Evolutionary conservation across 35 echinoderm and acorn worm species (phyloP).

Genomic region (Ptychodera flava): DNA sequence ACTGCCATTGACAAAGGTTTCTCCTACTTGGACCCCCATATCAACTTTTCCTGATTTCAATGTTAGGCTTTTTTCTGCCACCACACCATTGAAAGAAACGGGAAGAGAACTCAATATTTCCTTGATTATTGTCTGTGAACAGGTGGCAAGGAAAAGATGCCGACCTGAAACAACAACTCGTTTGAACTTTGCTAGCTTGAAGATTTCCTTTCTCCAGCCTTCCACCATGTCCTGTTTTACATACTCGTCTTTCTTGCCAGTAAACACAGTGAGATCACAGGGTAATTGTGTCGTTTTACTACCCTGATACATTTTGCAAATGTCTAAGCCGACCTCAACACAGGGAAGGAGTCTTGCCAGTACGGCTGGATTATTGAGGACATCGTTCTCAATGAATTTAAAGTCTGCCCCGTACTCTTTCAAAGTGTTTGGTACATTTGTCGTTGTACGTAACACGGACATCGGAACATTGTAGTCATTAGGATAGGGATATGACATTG

Average conservation of each 20-base stretch:
- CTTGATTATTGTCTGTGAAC: background rate
- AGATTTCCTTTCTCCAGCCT: slow-evolving; percentile 69
- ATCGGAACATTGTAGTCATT: background rate
- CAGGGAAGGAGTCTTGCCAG: slow-evolving; percentile 78
- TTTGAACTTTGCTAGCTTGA: slow-evolving; percentile 41
- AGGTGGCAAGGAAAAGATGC: slow-evolving; percentile 51
- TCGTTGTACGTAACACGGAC: background rate
- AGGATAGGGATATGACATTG: background rate
- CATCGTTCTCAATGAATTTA: slow-evolving; percentile 81
- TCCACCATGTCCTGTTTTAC: slow-evolving; percentile 68
- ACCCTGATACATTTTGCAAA: slow-evolving; percentile 81
- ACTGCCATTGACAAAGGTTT: background rate
- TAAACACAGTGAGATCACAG: slow-evolving; percentile 70
- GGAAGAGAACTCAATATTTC: background rate
- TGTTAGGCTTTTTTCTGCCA: background rate
- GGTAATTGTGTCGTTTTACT: slow-evolving; percentile 69
- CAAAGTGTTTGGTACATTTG: background rate
- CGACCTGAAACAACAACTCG: slow-evolving; percentile 70
- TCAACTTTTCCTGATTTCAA: background rate
- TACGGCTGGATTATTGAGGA: slow-evolving; percentile 60
- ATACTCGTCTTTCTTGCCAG: slow-evolving; percentile 78
- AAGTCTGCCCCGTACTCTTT: slow-evolving; percentile 17
- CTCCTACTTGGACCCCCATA: background rate
- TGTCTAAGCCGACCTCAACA: slow-evolving; percentile 73
- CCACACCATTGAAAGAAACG: background rate